Evolutionary conservation across 2,797 vertebrate genomes (phyloP), one percentile per base, ranked within the genome.

Genomic region (Benthosema pterotum): DNA sequence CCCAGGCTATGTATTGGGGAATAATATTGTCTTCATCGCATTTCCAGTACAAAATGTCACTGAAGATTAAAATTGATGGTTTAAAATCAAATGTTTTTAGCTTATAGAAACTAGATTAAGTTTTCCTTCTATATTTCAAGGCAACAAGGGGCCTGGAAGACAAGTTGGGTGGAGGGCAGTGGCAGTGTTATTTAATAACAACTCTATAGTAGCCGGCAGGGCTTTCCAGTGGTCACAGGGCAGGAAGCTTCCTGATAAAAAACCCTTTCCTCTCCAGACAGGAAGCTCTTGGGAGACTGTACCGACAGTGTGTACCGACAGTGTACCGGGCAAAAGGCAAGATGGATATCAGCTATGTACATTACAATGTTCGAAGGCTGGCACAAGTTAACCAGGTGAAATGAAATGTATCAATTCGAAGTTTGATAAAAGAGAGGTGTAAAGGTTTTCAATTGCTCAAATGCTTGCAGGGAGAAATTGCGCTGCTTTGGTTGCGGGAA

Each of bases 241-340:
- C 3, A 3, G 49, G 43, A 51, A 16, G 22, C 51, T 81, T 82
- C 63, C 71, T 71, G 70, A 7, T 57, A 72, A 52, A 69, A 72
- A 52, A 69, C 22, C 1, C 5, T 56, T 82, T 80, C 78, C 75
- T 83, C 67, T 75, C 60, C 57, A 87, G 80, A 80, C 84, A 74
- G 83, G 86, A 89, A 78, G 58, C 13, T n/a, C 57, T 65, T 71
- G 79, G 80, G 82, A 85, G 78, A 68, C 22, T 57, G 45, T 22
- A 42, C 50, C 71, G 60, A 78, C 59, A 76, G 17, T 57, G 4
- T 48, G 59, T 56, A 55, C 32, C 48, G 38, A 76, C 15, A 55
- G 4, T 48, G 59, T 56, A 55, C 32, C 48, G 38, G 47, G n/a
- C 18, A 43, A 25, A 49, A 65, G 19, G n/a, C 11, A 28, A 15